Evolutionary conservation across 2,888 invertebrate genomes (phyloP).

Genomic region (Calameuta filiformis): DNA sequence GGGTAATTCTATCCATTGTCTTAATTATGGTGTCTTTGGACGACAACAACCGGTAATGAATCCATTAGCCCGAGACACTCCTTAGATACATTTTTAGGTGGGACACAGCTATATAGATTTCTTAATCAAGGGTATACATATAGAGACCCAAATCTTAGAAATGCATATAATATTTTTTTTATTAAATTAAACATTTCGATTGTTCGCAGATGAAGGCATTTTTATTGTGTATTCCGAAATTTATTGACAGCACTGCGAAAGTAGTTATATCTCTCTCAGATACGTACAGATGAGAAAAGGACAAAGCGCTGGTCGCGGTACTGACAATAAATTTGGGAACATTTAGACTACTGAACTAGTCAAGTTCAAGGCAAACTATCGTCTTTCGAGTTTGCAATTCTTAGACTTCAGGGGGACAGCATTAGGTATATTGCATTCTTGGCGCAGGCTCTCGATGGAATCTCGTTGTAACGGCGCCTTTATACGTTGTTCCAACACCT

Average conservation of each 20-base stretch:
- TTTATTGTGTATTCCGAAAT: background rate
- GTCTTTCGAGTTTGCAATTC: constrained; percentile 6
- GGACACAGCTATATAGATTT: background rate
- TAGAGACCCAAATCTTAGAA: background rate
- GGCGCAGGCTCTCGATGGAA: background rate
- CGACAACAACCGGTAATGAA: constrained; percentile 34
- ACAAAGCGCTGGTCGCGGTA: too few species aligned
- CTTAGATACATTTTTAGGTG: background rate
- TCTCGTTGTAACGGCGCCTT: constrained; percentile 4
- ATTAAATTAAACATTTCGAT: background rate
- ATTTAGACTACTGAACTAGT: background rate
- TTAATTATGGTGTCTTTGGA: constrained; percentile 23
- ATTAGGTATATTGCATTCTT: background rate
- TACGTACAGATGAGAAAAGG: too few species aligned
- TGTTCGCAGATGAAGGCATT: background rate
- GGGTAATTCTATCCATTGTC: constrained; percentile 30
- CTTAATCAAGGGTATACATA: background rate
- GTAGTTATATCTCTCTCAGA: too few species aligned
- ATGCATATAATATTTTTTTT: background rate
- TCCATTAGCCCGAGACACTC: constrained; percentile 36
- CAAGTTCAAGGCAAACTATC: constrained; percentile 14
- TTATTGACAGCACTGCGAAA: too few species aligned
- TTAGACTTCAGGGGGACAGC: background rate
- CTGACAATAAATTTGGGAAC: too few species aligned
- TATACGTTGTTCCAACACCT: constrained; percentile 26